phyloP scores from a whole-genome alignment of 2,888 invertebrate species.

The Vesta saturnalis region DNA sequence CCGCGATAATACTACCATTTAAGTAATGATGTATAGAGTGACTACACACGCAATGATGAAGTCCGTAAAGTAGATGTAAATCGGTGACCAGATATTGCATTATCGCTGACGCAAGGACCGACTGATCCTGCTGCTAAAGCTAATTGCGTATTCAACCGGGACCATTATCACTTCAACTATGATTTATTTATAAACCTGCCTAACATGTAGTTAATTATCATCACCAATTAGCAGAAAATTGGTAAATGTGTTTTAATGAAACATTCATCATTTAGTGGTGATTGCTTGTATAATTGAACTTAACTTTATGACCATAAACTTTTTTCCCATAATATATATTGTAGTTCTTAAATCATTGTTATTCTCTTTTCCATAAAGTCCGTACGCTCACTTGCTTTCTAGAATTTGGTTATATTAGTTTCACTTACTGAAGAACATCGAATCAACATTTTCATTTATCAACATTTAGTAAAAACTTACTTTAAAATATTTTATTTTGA shows the following conservation, averaged over 20 bases:
- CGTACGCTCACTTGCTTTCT: no score
- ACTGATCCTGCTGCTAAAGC: slow-evolving; percentile 20
- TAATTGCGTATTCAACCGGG: slow-evolving; percentile 30
- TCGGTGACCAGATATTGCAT: slow-evolving; percentile 25
- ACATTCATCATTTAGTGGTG: slow-evolving; percentile 23
- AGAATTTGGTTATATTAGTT: no score
- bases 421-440: no score
- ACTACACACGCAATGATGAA: slow-evolving; percentile 35
- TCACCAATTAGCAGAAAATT: slow-evolving; percentile 28
- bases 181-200: slow-evolving; percentile 23
- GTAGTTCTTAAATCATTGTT: not conserved
- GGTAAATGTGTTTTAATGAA: slow-evolving; percentile 24
- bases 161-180: slow-evolving; percentile 27
- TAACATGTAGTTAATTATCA: slow-evolving; percentile 20
- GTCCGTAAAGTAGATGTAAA: slow-evolving; percentile 31
- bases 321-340: slow-evolving; percentile 9
- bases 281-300: slow-evolving; percentile 11
- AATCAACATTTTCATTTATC: no score
- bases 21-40: slow-evolving; percentile 38
- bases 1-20: slow-evolving; percentile 38
- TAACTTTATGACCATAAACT: slow-evolving; percentile 11
- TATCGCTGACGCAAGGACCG: slow-evolving; percentile 22
- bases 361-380: not conserved
- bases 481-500: no score
- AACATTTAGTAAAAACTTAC: no score